Evolutionary conservation across 2,797 vertebrate genomes (phyloP), one percentile per base, ranked within the genome.

Genomic region (Acestrorhynchus altus): DNA sequence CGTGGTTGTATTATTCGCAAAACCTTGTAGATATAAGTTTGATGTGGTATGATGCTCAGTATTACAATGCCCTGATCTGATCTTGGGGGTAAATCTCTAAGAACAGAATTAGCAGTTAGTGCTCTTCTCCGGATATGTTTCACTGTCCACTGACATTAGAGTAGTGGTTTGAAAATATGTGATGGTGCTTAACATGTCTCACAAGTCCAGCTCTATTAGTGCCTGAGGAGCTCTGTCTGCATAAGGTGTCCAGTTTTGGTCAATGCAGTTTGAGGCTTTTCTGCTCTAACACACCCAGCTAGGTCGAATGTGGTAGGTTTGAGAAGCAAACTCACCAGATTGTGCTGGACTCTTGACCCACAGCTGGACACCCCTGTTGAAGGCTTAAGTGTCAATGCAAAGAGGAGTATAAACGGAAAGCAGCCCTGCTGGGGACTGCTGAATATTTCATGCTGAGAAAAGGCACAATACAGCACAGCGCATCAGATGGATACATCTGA

Each of bases 361-460:
- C 20, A 28, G 22, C 40, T 26, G 42, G 39, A 64, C 9, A n/a
- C 35, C 39, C 1, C 26, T 59, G 63, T 5, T 59, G 20, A 44
- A 16, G 8, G 4, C 12, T 10, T 15, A 10, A 12, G 26, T 28
- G 46, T 2, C 16, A 31, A 8, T 68, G 26, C 9, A 15, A 68
- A 68, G 20, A 2, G 51, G 26, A 24, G 16, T 72, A 39, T 10
- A 35, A 65, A 47, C 24, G 56, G 44, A 71, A 22, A 26, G 39
- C 49, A 78, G 12, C 40, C 12, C 24, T 56, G 49, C 31, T 47
- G 4, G 15, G 64, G 40, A 78, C 63, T 24, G 49, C 18, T 65
- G 69, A 46, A 64, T 72, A 26, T 65, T 65, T 78, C 5, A 71
- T 71, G 57, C 69, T 20, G 66, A 52, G 47, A 72, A 57, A 66